Conservation (phyloP, 2,888 invertebrate genomes). For the Alitta virens region DNA sequence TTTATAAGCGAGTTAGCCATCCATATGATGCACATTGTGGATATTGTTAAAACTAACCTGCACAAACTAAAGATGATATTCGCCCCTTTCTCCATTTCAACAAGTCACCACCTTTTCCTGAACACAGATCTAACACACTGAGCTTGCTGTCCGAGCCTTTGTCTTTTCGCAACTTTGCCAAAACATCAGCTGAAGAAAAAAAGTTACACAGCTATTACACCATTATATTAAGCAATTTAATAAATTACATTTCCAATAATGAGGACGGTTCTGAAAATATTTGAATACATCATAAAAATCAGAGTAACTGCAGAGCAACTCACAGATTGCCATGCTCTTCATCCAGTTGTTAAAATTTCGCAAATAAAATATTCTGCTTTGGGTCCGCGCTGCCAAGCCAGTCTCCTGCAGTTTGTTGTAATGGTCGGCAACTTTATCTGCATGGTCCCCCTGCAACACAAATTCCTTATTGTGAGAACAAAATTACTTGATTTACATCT, state of each 20-base stretch:
- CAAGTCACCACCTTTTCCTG: conserved; percentile 98
- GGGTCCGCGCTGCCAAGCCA: conserved; percentile 75
- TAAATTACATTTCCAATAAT: too few relatives aligned
- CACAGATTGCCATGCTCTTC: conserved; percentile 90
- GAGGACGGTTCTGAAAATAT: background rate
- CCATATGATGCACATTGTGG: too few relatives aligned
- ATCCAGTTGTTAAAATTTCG: conserved; percentile 99
- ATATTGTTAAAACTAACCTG: conserved; percentile 61
- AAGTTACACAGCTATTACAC: too few relatives aligned
- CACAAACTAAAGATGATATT: conserved; percentile 81
- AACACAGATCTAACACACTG: conserved; percentile 86
- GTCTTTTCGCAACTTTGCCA: conserved; percentile 61
- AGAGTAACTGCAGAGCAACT: conserved; percentile 46
- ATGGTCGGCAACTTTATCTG: conserved; percentile 77
- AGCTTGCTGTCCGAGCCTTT: conserved; percentile 27
- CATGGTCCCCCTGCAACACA: conserved; percentile 26
- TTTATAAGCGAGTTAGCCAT: too few relatives aligned
- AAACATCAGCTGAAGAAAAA: conserved; percentile 65
- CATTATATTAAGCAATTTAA: too few relatives aligned
- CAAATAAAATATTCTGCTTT: conserved; percentile 88
- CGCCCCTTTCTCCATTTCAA: conserved; percentile 86
- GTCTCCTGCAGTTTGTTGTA: conserved; percentile 78
- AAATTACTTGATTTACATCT: too few relatives aligned
- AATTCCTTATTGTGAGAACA: too few relatives aligned
- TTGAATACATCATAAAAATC: background rate